Evolutionary conservation across 1,140 invertebrate species (phyloP).

Genomic region (Stegodyphus mimosarum): DNA sequence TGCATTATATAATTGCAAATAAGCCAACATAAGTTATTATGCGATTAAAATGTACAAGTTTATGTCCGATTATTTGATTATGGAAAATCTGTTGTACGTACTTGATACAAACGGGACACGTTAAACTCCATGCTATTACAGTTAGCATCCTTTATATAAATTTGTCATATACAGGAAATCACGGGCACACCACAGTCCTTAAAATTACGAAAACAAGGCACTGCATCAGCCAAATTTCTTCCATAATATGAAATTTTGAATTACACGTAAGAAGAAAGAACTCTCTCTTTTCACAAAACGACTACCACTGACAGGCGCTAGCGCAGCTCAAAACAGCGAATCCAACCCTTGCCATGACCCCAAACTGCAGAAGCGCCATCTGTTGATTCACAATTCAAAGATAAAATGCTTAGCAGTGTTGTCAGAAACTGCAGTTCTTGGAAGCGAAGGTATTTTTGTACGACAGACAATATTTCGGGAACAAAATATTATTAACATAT

Average conservation of each 20-base stretch:
- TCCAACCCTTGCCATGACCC: slow-evolving; percentile 27
- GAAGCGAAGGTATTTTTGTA: too few species aligned
- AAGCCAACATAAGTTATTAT: neutral
- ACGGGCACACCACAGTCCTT: neutral
- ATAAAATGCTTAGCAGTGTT: neutral
- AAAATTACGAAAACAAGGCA: neutral
- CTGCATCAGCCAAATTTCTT: neutral
- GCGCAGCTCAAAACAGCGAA: slow-evolving; percentile 32
- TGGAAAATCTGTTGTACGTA: too few species aligned
- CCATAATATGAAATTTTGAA: neutral
- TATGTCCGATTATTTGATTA: too few species aligned
- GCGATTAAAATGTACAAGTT: too few species aligned
- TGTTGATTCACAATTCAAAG: neutral
- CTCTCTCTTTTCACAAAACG: neutral
- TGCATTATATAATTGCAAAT: neutral
- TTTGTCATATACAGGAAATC: neutral
- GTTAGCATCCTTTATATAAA: neutral
- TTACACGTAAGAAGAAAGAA: neutral
- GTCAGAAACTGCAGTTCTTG: too few species aligned
- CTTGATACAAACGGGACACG: too few species aligned
- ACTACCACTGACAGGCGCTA: neutral
- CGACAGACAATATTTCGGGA: too few species aligned
- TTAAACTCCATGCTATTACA: too few species aligned
- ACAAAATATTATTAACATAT: too few species aligned
- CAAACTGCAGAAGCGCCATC: slow-evolving; percentile 22